Conservation (phyloP, 2,797 vertebrate genomes). For the Acanthornis magna region DNA sequence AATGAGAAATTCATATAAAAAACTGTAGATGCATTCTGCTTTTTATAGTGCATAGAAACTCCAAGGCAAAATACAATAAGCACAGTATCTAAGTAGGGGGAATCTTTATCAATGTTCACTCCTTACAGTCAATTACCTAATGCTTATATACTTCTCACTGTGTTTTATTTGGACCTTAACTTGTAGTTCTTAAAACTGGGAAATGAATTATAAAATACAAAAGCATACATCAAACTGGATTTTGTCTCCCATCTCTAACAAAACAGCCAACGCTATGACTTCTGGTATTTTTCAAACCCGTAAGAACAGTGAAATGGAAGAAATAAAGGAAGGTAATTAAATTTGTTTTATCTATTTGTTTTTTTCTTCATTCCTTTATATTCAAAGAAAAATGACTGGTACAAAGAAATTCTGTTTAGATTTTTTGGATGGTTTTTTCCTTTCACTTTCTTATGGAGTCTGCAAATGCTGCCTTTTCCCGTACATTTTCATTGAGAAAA, state of each 20-base stretch:
- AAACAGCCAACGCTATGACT: neutral
- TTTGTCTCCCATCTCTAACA: neutral
- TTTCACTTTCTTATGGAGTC: neutral
- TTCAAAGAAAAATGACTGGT: neutral
- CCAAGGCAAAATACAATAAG: neutral
- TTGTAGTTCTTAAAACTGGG: neutral
- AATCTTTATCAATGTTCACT: neutral
- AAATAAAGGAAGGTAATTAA: neutral
- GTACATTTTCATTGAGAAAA: neutral
- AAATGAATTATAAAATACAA: neutral
- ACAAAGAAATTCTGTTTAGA: neutral
- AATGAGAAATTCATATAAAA: neutral
- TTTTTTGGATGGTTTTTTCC: neutral
- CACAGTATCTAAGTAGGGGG: neutral
- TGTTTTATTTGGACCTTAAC: neutral
- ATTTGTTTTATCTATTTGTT: neutral
- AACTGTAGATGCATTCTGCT: neutral
- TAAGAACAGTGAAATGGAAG: neutral
- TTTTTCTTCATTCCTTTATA: neutral
- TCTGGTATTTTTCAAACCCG: neutral
- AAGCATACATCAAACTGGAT: neutral
- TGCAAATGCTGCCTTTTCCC: neutral
- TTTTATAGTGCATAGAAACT: neutral
- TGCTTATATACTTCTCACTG: neutral
- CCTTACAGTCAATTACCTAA: neutral